Percentiles rank a stretch among this genome's conserved stretches.
Conservation (phyloP, 2,888 invertebrate genomes). For the Entomobrya multifasciata region DNA sequence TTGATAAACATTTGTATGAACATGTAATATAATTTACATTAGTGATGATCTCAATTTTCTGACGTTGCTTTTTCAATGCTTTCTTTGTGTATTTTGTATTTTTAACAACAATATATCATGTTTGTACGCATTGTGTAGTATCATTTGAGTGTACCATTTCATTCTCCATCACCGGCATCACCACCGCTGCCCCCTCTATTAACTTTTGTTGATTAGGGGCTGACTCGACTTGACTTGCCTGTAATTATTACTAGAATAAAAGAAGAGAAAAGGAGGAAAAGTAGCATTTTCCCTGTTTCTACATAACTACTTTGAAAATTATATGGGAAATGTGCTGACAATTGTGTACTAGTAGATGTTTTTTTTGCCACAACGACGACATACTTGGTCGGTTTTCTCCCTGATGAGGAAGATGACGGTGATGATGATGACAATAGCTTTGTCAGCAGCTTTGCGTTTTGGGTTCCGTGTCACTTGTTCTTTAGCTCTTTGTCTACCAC, state of each 20-base stretch:
- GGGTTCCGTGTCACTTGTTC: slow-evolving; percentile 49
- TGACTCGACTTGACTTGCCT: neutral
- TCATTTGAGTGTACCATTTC: neutral
- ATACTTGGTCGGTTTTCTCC: neutral
- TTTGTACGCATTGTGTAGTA: neutral
- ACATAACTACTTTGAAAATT: neutral
- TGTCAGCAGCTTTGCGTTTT: slow-evolving; percentile 57
- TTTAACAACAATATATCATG: too few species aligned
- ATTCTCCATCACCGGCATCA: neutral
- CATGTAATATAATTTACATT: too few species aligned
- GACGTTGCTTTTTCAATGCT: too few species aligned
- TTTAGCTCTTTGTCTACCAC: slow-evolving; percentile 8
- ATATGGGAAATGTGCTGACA: slow-evolving; percentile 18
- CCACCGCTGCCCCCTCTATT: too few species aligned
- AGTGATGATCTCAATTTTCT: too few species aligned
- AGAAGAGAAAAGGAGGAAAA: neutral
- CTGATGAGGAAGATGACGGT: too few species aligned
- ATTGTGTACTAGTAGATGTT: slow-evolving; percentile 10
- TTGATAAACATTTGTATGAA: too few species aligned
- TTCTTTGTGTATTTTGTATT: too few species aligned
- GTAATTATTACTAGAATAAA: neutral
- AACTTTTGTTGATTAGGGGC: slow-evolving; percentile 7
- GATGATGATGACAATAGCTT: slow-evolving; percentile 49
- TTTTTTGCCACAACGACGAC: neutral
- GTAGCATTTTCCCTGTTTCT: neutral